Percentiles rank a stretch among this genome's conserved stretches.
phyloP scores from a whole-genome alignment of 2,113 vertebrate genomes.

The Ascaphus truei region DNA sequence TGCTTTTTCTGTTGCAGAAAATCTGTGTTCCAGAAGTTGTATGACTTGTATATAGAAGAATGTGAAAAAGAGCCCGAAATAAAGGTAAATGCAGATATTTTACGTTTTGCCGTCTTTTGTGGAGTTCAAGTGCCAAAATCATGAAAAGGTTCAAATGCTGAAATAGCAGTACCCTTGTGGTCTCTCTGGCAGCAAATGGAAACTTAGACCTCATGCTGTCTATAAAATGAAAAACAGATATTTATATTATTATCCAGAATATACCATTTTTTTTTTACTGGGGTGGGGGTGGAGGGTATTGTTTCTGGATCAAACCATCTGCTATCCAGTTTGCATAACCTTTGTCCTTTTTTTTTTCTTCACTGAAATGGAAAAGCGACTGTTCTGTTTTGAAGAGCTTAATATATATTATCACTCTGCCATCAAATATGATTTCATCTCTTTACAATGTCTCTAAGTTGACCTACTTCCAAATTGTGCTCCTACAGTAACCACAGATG shows the following conservation, averaged over 20 bases:
- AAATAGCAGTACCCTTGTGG: neutral
- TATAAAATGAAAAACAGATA: too few species aligned
- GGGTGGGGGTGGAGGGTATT: too few species aligned
- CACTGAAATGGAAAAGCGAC: neutral
- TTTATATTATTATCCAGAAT: too few species aligned
- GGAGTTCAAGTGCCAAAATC: too few species aligned
- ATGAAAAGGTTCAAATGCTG: neutral
- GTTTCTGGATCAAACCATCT: neutral
- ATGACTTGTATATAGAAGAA: conserved; percentile 96
- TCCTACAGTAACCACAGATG: conserved; percentile 2
- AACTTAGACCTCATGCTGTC: neutral
- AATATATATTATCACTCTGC: neutral
- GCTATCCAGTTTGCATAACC: neutral
- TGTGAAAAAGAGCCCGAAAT: conserved; percentile 98
- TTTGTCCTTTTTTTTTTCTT: neutral
- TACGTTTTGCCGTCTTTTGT: neutral
- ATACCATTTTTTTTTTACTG: too few species aligned
- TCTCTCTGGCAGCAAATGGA: too few species aligned
- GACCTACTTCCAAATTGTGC: conserved; percentile 21
- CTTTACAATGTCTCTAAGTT: conserved; percentile 7
- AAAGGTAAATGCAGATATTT: conserved; percentile 73
- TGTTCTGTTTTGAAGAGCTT: neutral
- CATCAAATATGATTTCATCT: conserved; percentile 28
- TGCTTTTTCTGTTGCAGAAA: conserved; percentile 65
- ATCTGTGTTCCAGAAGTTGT: conserved; percentile 96